A percentile compares a stretch with the other conserved stretches of the same genome.
Evolutionary conservation across 2,113 vertebrate genomes (phyloP).

Genomic region (Grammomys surdaster): DNA sequence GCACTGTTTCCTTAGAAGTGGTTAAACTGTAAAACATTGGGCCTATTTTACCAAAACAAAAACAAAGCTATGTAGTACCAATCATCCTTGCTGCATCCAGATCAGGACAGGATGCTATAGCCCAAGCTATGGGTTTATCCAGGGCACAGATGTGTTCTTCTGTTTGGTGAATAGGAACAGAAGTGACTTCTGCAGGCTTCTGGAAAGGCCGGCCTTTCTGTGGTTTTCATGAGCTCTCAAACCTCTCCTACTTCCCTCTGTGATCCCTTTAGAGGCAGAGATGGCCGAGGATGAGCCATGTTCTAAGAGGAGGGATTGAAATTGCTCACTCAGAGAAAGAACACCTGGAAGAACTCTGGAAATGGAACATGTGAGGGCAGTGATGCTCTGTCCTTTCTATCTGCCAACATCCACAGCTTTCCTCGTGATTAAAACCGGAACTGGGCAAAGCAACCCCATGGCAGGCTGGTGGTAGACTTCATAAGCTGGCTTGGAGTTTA

Average conservation of each 20-base stretch:
- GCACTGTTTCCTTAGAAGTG: background rate
- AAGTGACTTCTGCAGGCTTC: background rate
- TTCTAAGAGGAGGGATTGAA: background rate
- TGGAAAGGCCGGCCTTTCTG: background rate
- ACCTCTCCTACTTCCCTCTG: too few relatives aligned
- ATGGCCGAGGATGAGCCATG: background rate
- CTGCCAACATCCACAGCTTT: background rate
- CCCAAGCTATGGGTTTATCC: too few relatives aligned
- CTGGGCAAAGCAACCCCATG: background rate
- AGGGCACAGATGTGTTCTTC: background rate
- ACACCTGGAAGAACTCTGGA: background rate
- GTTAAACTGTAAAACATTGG: background rate
- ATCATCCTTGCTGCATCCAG: background rate
- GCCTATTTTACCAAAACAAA: background rate
- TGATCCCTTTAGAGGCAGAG: background rate
- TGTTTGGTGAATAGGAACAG: background rate
- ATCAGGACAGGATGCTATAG: background rate
- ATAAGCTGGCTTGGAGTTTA: background rate
- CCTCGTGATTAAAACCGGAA: background rate
- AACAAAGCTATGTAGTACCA: background rate
- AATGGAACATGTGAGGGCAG: fast-evolving
- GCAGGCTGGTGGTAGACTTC: too few relatives aligned
- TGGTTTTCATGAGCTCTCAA: background rate
- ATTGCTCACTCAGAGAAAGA: background rate
- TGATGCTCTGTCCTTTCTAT: background rate